Percentiles rank a stretch among this genome's conserved stretches.
Evolutionary conservation across 1,140 invertebrate species (phyloP).

Genomic region (Eubasilissa regina): DNA sequence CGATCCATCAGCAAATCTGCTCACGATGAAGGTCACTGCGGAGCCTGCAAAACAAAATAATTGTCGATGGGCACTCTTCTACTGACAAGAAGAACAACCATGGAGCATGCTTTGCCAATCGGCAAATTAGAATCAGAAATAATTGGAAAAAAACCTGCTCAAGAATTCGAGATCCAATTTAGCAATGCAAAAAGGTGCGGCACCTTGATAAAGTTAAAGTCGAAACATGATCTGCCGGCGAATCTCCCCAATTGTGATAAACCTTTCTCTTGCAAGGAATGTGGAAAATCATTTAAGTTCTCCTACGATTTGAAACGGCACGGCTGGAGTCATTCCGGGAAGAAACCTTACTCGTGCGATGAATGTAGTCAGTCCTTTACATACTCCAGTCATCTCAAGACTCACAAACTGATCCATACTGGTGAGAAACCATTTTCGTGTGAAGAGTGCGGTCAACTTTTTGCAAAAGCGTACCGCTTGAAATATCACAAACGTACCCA

Average conservation of each 20-base stretch:
- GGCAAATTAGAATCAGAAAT: neutral
- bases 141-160: neutral
- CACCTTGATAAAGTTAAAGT: neutral
- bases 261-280: slow-evolving; percentile 3
- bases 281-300: neutral
- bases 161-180: neutral
- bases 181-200: neutral
- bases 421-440: neutral
- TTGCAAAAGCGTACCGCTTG: neutral
- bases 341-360: neutral
- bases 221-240: neutral
- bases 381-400: neutral
- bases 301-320: neutral
- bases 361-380: neutral
- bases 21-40: neutral
- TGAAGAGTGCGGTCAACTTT: neutral
- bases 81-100: neutral
- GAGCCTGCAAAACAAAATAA: neutral
- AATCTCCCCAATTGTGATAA: neutral
- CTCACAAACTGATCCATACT: slow-evolving; percentile 4
- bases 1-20: neutral
- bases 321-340: neutral
- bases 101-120: neutral
- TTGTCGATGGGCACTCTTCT: neutral
- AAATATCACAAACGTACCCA: neutral